Evolutionary conservation across 2,113 vertebrate species (phyloP).

Genomic region (Hippocampus guttulatus): DNA sequence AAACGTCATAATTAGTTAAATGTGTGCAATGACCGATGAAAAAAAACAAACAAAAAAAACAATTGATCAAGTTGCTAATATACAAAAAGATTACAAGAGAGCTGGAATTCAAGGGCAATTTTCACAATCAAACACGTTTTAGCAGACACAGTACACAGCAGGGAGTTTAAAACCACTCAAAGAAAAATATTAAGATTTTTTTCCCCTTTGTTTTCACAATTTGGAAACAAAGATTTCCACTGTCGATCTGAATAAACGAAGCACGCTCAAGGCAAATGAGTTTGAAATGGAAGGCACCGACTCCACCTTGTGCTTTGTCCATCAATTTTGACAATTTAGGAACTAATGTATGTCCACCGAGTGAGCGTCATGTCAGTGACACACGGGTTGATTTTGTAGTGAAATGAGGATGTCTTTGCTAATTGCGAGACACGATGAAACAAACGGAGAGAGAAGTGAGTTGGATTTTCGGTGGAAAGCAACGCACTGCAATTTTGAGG

Average conservation of each 20-base stretch:
- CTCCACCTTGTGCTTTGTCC: slow-evolving; percentile 88
- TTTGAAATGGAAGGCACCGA: slow-evolving; percentile 85
- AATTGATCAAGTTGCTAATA: slow-evolving; percentile 71
- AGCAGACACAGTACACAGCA: slow-evolving; percentile 78
- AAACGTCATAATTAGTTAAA: slow-evolving; percentile 45
- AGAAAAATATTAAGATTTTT: neutral
- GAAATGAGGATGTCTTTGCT: neutral
- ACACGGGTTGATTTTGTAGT: neutral
- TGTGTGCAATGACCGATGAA: slow-evolving; percentile 46
- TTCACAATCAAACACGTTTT: slow-evolving; percentile 77
- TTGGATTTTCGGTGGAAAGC: neutral
- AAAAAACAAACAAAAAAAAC: slow-evolving; percentile 51
- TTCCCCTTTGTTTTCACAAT: slow-evolving; percentile 12
- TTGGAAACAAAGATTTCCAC: slow-evolving; percentile 33
- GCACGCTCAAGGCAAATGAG: slow-evolving; percentile 81
- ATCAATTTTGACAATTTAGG: slow-evolving; percentile 49
- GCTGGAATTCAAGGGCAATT: slow-evolving; percentile 74
- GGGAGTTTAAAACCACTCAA: slow-evolving; percentile 42
- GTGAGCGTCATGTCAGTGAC: neutral
- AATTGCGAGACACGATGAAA: neutral
- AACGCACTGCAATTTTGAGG: neutral
- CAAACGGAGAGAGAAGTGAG: neutral
- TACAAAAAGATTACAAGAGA: slow-evolving; percentile 72
- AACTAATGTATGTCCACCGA: slow-evolving; percentile 54
- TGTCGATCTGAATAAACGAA: slow-evolving; percentile 31